These are phyloP conservation scores for Clarias batrachus DNA, from an alignment of 2,113 vertebrate genomes.

Conservation along the genomic window DNA sequence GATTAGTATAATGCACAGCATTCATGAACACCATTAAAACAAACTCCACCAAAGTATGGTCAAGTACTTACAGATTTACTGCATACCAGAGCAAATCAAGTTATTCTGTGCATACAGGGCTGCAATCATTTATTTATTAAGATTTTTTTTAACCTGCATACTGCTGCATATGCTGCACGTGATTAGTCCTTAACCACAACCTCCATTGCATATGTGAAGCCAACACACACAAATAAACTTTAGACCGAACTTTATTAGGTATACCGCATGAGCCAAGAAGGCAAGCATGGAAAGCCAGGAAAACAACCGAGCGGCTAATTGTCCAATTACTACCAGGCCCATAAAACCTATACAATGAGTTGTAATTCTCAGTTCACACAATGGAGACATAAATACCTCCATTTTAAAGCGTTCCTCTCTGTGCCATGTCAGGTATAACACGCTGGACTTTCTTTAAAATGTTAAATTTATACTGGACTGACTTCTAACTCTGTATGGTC, in stretches of 20 bases:
- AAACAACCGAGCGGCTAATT: slow-evolving; percentile 5
- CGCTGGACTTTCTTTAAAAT: background rate
- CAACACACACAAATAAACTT: background rate
- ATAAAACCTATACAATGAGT: background rate
- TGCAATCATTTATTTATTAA: background rate
- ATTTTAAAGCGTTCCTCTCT: background rate
- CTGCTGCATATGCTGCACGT: too few relatives aligned
- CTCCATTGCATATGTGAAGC: background rate
- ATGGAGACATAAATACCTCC: background rate
- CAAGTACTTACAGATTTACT: background rate
- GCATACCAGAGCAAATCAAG: background rate
- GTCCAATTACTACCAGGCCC: background rate
- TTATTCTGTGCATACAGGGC: background rate
- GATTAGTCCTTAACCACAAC: background rate
- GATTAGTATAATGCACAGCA: background rate
- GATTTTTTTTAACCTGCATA: background rate
- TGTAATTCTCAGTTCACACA: background rate
- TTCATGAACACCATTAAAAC: background rate
- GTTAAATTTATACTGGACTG: too few relatives aligned
- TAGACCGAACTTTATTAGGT: background rate
- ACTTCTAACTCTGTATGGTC: background rate
- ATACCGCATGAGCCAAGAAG: background rate
- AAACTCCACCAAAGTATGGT: background rate
- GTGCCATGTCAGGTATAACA: background rate
- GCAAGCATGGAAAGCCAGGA: background rate